Conservation (phyloP, 2,113 vertebrate species). For the Rattus norvegicus region DNA sequence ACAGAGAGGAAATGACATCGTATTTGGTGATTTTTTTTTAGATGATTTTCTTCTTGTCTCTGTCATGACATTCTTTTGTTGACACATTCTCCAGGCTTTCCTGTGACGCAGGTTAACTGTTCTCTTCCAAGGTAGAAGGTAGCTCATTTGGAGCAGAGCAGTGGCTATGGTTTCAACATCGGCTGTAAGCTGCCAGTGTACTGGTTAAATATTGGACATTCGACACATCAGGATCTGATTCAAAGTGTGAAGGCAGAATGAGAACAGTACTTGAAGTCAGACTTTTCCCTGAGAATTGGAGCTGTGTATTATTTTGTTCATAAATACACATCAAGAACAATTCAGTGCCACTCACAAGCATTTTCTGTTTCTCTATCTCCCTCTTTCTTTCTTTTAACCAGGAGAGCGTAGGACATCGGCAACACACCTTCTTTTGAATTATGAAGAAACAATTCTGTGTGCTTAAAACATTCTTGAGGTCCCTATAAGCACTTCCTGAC, state of each 20-base stretch:
- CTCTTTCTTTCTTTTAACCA: neutral
- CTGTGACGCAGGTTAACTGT: neutral
- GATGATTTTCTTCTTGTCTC: conserved; percentile 17
- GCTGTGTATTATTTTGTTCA: neutral
- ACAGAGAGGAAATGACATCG: neutral
- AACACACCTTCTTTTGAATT: neutral
- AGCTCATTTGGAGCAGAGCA: neutral
- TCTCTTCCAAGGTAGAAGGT: neutral
- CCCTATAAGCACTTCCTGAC: neutral
- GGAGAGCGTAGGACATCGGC: neutral
- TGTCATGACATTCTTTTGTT: neutral
- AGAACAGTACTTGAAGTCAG: conserved; percentile 16
- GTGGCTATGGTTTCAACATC: neutral
- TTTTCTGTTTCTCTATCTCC: neutral
- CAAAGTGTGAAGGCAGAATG: neutral
- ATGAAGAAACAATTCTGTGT: neutral
- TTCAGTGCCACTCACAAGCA: neutral
- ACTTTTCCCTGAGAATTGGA: neutral
- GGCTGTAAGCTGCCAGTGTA: neutral
- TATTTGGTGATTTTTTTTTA: neutral
- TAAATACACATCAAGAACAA: neutral
- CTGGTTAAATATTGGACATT: neutral
- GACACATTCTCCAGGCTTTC: neutral
- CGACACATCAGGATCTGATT: neutral
- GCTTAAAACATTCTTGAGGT: neutral